Base-by-base conservation (phyloP, 30 jellyfish, hydroid and myxozoan genomes). In the Mastigias papua region DNA sequence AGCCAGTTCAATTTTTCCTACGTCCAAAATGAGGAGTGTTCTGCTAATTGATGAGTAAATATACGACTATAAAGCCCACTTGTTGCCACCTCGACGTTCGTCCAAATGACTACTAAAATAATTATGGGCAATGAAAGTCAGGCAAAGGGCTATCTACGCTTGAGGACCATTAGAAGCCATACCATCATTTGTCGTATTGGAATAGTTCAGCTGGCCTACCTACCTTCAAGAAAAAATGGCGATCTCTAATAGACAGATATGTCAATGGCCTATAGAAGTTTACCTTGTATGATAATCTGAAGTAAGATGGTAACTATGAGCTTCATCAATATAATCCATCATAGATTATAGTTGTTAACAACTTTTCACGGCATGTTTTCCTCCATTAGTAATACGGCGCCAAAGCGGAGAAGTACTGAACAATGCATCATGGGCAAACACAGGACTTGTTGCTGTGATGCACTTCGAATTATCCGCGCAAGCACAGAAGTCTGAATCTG, bases 381-480 rank as follows among this genome's bases (percentile, higher is more conserved):
- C 84, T 46, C 64, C 84, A 46, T 63, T 27, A 54, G 70, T 66
- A 34, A 67, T 57, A 32, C 58, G 83, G 76, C 91, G 77, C 77
- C 69, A 81, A 78, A 61, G 42, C 34, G 35, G 48, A 2, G 28
- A 27, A 8, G 78, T 37, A 37, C 37, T 22, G 22, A 62, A 58
- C 84, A 54, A 83, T 46, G 86, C 83, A 54, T 67, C 61, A 49
- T 70, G 82, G 92, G 92, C 78, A 60, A 83, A 77, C 75, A 57
- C 48, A 77, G 57, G 64, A 34, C 0, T 57, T 51, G 88, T 77
- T 77, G 86, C 80, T 68, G 76, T 70, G 80, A 50, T 30, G 84
- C 83, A 69, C 91, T 81, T 83, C 92, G 92, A 83, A 83, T 83
- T 83, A 71, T 83, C 92, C 92, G 92, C 92, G 92, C 82, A 75